Evolutionary conservation across 2,888 invertebrate species (phyloP), one percentile per base, ranked within the genome.

Genomic region (Cybosia mesomella): DNA sequence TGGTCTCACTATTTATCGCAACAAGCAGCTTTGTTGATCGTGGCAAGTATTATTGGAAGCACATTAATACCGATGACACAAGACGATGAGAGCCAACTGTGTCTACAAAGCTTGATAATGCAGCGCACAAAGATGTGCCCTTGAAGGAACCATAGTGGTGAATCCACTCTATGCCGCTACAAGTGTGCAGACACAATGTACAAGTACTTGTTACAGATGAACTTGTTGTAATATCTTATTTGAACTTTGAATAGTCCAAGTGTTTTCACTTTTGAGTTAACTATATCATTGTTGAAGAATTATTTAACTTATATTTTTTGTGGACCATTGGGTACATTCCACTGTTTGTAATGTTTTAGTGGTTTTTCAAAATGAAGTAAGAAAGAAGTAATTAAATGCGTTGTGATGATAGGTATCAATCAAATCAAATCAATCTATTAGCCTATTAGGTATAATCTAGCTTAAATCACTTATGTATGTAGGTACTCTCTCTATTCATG

Each of bases 41-140:
- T 89, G 86, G 87, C 88, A 88, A 87, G 89, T 92, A 91, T 89
- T 91, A 93, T 91, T 90, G 90, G 89, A 91, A 83, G 88, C 85
- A 92, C 92, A 93, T 93, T 92, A 92, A 93, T 93, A 93, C 90
- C 86, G 92, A 94, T 94, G 94, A 94, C 93, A 94, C 91, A 92
- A 90, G 89, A 88, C 90, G 90, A 92, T 92, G 92, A 91, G 87
- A 89, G 89, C 91, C 94, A 94, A 90, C 94, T 94, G 94, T 94
- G 91, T 94, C 92, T 84, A 94, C 92, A 93, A 87, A 81, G 79
- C 85, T 85, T 83, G 87, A 90, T 91, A 92, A 89, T 89, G 88
- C 89, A 86, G 78, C 84, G 83, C 84, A 87, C 91, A 92, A 93
- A 91, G 91, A 87, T 88, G 88, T 89, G 89, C 90, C 92, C 92